Evolutionary conservation across 2,888 invertebrate species (phyloP), one percentile per base, ranked within the genome.

Genomic region (Cartodere bifasciata): DNA sequence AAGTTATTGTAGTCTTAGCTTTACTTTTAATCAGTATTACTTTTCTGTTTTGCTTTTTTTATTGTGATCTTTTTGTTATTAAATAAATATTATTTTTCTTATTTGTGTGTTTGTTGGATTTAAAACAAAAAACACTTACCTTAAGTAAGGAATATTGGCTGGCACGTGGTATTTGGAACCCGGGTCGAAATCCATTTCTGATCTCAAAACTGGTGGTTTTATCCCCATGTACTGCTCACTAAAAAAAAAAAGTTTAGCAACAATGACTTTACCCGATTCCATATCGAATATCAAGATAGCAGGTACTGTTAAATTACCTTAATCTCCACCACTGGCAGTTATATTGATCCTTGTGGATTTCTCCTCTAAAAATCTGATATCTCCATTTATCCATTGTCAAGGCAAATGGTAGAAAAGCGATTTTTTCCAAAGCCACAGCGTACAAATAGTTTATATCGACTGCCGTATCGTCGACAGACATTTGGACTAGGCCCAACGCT

Each of bases 151-250:
- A 38, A 87, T 81, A 63, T 90, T 86, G 30, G 86, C 85, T 0
- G 88, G 84, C 23, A 92, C 73, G 59, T 92, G 91, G 57, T 87
- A 92, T 57, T 92, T 92, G 23, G 90, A 77, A 3, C 90, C 92
- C 28, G 90, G 77, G 55, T 92, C 92, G 52, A 92, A 92, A 62
- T 92, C 87, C 38, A 75, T 68, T 58, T 90, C 88, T 0, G 84
- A 84, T 23, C 91, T 68, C 1, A 83, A 60, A 1, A 86, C 78
- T 1, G 88, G 87, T 0, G 88, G 88, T 45, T 86, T 85, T 34
- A 86, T 73, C 4, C 88, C 88, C 39, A 85, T 78, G 45, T 81
- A 85, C 52, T 76, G 72, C 56, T 86, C 86, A 52, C 86, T 83
- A 55, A 16, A 55, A 58, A 33, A 28, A 38, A 27, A 36, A 45